Conservation (phyloP, 2,888 invertebrate species). For the Colostygia pectinataria region DNA sequence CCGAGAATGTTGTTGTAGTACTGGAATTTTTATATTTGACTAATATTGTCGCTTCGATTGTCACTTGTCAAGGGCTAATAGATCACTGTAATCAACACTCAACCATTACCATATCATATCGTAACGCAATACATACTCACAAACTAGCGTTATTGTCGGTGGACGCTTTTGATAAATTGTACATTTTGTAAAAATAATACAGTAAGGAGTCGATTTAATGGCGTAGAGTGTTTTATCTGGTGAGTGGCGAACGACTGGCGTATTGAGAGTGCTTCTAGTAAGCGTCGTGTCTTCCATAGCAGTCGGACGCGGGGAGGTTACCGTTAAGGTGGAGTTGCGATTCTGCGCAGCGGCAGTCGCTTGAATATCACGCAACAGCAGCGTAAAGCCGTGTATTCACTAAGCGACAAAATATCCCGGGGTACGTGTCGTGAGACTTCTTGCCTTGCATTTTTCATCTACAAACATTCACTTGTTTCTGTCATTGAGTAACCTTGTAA, state of each 20-base stretch:
- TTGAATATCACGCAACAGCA: background rate
- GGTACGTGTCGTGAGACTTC: too few species aligned
- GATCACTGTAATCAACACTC: constrained; percentile 54
- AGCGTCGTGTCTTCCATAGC: constrained; percentile 83
- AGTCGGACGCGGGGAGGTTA: constrained; percentile 70
- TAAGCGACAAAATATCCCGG: too few species aligned
- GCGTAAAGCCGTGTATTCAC: too few species aligned
- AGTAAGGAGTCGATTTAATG: constrained; percentile 76
- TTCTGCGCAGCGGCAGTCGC: constrained; percentile 11
- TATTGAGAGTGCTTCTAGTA: constrained; percentile 79
- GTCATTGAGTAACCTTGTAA: too few species aligned
- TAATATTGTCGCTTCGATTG: background rate
- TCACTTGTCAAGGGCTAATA: constrained; percentile 9
- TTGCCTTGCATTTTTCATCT: too few species aligned
- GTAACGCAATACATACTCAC: constrained; percentile 54
- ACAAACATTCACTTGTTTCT: too few species aligned
- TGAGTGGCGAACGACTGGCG: constrained; percentile 76
- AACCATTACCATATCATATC: constrained; percentile 51
- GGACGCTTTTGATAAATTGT: constrained; percentile 77
- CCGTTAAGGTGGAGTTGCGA: constrained; percentile 27
- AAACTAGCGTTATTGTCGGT: constrained; percentile 46
- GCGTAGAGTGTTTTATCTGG: constrained; percentile 64
- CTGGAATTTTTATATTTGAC: too few species aligned
- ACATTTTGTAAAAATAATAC: constrained; percentile 80
- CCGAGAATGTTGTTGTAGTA: too few species aligned